Evolutionary conservation across 2,797 vertebrate species (phyloP).

Genomic region (Takifugu ocellatus): DNA sequence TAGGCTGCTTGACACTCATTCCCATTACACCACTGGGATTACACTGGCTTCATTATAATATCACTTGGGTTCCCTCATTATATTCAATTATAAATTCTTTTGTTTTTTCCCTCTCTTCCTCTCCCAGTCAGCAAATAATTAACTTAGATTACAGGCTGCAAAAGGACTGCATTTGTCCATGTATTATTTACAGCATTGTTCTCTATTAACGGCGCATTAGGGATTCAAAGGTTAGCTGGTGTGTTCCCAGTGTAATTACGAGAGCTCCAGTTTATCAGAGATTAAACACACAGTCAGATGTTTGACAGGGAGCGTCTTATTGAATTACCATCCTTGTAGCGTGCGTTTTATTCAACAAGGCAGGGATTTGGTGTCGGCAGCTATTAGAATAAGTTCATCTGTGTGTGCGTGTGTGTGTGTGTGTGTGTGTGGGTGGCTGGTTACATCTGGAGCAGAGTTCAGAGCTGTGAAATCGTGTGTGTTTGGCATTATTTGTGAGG

Average conservation of each 20-base stretch:
- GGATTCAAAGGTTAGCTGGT: constrained; percentile 65
- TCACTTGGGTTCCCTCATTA: constrained; percentile 57
- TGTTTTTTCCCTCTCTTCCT: constrained; percentile 19
- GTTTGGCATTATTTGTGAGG: constrained; percentile 51
- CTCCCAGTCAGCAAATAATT: constrained; percentile 48
- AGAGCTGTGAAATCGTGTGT: constrained; percentile 48
- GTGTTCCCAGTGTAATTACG: constrained; percentile 63
- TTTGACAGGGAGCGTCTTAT: constrained; percentile 53
- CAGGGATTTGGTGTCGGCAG: constrained; percentile 27
- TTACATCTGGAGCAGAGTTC: constrained; percentile 42
- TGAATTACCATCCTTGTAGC: constrained; percentile 54
- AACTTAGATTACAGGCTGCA: constrained; percentile 56
- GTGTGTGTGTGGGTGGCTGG: constrained; percentile 36
- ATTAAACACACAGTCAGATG: constrained; percentile 45
- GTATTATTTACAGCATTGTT: constrained; percentile 68
- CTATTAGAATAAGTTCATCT: constrained; percentile 43
- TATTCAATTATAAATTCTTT: constrained; percentile 63
- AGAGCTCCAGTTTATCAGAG: constrained; percentile 54
- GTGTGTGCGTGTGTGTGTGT: constrained; percentile 27
- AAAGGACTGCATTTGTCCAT: constrained; percentile 48
- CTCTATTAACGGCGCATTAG: constrained; percentile 70
- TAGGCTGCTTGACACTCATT: constrained; percentile 47
- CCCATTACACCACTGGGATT: constrained; percentile 60
- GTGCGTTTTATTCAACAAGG: constrained; percentile 36
- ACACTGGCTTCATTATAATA: constrained; percentile 62